Conservation (phyloP, 2,888 invertebrate genomes). For the Drosophila mimica region DNA sequence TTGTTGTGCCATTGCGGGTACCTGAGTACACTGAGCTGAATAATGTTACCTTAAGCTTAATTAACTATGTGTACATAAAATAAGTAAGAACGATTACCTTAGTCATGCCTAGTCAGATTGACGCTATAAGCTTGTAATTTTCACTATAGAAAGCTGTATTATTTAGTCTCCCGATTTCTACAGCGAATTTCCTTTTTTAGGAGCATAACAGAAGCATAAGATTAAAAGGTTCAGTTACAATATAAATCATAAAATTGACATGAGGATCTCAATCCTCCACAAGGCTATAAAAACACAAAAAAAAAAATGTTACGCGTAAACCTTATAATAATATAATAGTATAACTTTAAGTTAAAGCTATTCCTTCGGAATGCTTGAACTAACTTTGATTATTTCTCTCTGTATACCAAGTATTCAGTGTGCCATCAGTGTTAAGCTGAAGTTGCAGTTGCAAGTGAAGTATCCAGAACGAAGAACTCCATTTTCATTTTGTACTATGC, state of each 20-base stretch:
- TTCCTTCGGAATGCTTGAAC: neutral
- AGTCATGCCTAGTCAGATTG: neutral
- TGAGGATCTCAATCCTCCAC: neutral
- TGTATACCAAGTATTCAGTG: conserved; percentile 19
- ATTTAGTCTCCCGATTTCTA: neutral
- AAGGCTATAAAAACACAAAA: neutral
- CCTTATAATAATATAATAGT: no score
- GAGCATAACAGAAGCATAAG: neutral
- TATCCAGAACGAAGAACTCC: conserved; percentile 35
- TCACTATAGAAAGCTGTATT: neutral
- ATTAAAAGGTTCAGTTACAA: neutral
- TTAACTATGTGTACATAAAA: neutral
- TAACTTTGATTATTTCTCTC: neutral
- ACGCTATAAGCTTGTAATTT: neutral
- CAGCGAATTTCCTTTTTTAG: neutral
- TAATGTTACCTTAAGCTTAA: neutral
- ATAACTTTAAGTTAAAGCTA: neutral
- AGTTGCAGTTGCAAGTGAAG: conserved; percentile 30
- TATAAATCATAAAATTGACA: no score
- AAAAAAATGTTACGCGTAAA: neutral
- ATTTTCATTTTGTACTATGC: conserved; percentile 27
- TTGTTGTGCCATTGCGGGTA: conserved; percentile 39
- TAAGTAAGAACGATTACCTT: neutral
- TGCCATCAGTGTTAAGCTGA: conserved; percentile 9
- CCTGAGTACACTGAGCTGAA: conserved; percentile 38